Conservation (phyloP, 2,113 vertebrate genomes). For the Crypturellus undulatus region DNA sequence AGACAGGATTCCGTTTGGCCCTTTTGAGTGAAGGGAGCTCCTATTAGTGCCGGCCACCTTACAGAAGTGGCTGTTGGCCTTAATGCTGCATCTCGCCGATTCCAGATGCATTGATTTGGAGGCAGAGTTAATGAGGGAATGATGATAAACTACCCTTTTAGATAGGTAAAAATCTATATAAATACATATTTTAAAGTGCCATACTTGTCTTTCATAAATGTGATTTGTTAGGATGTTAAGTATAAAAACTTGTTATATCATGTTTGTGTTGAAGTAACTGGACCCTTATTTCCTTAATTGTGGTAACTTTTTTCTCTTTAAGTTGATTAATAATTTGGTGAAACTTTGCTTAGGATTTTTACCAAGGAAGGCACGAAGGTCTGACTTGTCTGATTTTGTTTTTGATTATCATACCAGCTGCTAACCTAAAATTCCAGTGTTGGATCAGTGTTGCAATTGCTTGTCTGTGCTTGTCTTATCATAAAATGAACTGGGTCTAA, state of each 20-base stretch:
- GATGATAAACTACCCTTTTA: background rate
- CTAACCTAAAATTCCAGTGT: background rate
- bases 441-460: background rate
- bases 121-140: background rate
- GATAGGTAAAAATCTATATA: background rate
- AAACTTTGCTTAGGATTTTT: background rate
- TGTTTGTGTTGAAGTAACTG: background rate
- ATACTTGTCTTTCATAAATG: background rate
- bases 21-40: background rate
- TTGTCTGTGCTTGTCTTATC: background rate
- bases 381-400: background rate
- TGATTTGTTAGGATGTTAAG: background rate
- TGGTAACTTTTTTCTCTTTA: too few relatives aligned
- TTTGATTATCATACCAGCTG: background rate
- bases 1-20: background rate
- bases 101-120: background rate
- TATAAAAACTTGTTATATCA: background rate
- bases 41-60: fast-evolving
- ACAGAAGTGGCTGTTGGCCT: background rate
- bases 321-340: background rate
- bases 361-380: background rate
- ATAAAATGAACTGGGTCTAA: background rate
- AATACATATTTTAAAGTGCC: background rate
- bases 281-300: background rate
- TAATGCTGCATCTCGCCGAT: background rate